Evolutionary conservation across 2,113 vertebrate genomes (phyloP).

Genomic region (Nicator chloris): DNA sequence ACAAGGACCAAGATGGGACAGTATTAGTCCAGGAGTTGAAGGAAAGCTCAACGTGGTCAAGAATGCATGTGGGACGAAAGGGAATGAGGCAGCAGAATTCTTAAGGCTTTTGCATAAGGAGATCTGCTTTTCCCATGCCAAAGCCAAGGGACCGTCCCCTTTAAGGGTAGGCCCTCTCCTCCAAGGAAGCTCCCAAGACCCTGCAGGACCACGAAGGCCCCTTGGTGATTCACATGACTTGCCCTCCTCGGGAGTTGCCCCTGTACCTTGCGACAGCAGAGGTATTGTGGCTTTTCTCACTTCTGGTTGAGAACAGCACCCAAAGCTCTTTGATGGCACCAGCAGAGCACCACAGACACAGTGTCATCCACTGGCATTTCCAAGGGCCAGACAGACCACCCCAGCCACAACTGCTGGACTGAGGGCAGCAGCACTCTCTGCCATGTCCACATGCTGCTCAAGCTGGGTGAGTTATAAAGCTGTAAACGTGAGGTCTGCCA

Average conservation of each 20-base stretch:
- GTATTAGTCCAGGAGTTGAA: not conserved
- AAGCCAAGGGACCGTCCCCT: not conserved
- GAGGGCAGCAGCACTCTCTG: not conserved
- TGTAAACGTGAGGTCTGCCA: not conserved
- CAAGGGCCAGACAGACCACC: fast-evolving
- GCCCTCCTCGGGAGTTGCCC: not conserved
- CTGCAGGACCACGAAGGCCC: not conserved
- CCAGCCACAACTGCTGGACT: not conserved
- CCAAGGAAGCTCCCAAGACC: not conserved
- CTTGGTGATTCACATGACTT: not conserved
- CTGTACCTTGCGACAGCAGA: not conserved
- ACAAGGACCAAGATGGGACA: not conserved
- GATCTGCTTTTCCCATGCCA: not conserved
- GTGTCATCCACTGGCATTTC: not conserved
- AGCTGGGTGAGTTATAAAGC: not conserved
- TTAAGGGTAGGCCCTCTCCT: not conserved
- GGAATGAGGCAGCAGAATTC: not conserved
- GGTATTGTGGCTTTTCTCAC: not conserved
- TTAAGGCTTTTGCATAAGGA: not conserved
- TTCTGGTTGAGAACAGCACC: not conserved
- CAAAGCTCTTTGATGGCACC: not conserved
- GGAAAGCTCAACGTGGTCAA: not conserved
- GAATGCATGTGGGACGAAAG: not conserved
- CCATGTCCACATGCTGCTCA: not conserved
- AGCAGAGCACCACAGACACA: not conserved